Evolutionary conservation across 2,888 invertebrate species (phyloP).

Genomic region (Catocala fraxini): DNA sequence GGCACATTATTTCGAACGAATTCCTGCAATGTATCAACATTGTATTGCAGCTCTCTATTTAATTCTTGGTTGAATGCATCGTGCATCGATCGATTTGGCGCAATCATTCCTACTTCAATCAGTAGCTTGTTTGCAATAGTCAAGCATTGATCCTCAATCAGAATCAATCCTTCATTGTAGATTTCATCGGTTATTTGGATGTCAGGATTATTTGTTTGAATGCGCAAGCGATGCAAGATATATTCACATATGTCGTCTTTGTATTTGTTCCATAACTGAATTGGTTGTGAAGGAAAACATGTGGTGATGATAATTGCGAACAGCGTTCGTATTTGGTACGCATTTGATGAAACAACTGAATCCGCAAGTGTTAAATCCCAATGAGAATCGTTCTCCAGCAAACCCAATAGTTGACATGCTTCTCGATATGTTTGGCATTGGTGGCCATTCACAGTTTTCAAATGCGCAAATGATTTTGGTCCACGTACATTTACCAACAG

Average conservation of each 20-base stretch:
- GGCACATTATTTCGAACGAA: slow-evolving; percentile 1
- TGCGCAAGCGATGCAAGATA: neutral
- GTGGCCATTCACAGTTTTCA: slow-evolving; percentile 30
- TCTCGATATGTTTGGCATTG: slow-evolving; percentile 28
- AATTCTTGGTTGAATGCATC: too few relatives aligned
- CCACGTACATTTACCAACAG: slow-evolving; percentile 59
- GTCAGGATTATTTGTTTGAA: slow-evolving; percentile 21
- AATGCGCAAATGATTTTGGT: slow-evolving; percentile 40
- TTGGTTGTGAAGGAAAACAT: slow-evolving; percentile 20
- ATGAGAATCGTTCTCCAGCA: slow-evolving; percentile 29
- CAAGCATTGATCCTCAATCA: slow-evolving; percentile 43
- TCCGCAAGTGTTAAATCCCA: slow-evolving; percentile 25
- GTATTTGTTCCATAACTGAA: neutral
- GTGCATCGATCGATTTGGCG: too few relatives aligned
- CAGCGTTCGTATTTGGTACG: slow-evolving; percentile 6
- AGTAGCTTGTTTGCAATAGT: slow-evolving; percentile 43
- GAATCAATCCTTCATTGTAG: slow-evolving; percentile 45
- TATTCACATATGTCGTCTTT: neutral
- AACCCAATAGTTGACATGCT: slow-evolving; percentile 29
- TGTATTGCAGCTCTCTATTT: too few relatives aligned
- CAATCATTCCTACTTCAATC: slow-evolving; percentile 39
- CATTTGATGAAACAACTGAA: slow-evolving; percentile 26
- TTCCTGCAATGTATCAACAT: slow-evolving; percentile 13
- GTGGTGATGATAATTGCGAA: slow-evolving; percentile 24
- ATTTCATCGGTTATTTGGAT: slow-evolving; percentile 38